These are phyloP conservation scores for Morone saxatilis DNA, from an alignment of 2,113 vertebrate species.

Conservation along the genomic window DNA sequence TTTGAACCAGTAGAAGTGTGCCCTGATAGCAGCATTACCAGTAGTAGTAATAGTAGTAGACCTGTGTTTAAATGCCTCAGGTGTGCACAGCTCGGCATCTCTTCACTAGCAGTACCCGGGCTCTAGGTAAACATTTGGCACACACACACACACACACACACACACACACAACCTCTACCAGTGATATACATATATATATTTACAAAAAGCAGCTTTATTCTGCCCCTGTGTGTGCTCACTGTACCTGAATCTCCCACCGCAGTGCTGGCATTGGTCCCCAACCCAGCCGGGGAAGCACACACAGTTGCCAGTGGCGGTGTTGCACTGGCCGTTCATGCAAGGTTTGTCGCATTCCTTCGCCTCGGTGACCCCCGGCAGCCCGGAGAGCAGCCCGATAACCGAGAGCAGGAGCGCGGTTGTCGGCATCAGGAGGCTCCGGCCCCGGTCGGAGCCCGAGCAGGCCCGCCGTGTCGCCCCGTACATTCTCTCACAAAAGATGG, in stretches of 20 bases:
- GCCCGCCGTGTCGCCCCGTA: conserved; percentile 78
- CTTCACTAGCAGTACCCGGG: too few species aligned
- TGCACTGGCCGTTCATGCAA: conserved; percentile 93
- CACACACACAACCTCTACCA: too few species aligned
- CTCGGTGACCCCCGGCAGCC: conserved; percentile 78
- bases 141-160: too few species aligned
- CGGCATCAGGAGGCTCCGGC: conserved; percentile 72
- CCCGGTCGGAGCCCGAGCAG: conserved; percentile 73
- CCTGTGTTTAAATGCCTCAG: conserved; percentile 12
- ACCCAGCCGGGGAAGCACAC: conserved; percentile 93
- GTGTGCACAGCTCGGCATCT: conserved; percentile 11
- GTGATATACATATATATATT: too few species aligned
- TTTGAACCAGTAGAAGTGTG: not conserved
- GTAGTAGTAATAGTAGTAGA: not conserved
- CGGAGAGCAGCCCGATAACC: conserved; percentile 70
- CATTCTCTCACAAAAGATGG: conserved; percentile 83
- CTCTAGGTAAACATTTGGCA: too few species aligned
- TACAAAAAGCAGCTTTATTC: not conserved
- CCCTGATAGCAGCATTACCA: too few species aligned
- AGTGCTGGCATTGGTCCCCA: conserved; percentile 98
- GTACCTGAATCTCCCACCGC: conserved; percentile 96
- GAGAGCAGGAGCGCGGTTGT: conserved; percentile 72
- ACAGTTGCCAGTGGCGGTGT: conserved; percentile 88
- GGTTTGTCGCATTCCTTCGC: conserved; percentile 94
- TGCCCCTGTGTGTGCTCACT: conserved; percentile 6